phyloP scores from a whole-genome alignment of 2,797 vertebrate species.

The Schizopygopsis malacanthus region DNA sequence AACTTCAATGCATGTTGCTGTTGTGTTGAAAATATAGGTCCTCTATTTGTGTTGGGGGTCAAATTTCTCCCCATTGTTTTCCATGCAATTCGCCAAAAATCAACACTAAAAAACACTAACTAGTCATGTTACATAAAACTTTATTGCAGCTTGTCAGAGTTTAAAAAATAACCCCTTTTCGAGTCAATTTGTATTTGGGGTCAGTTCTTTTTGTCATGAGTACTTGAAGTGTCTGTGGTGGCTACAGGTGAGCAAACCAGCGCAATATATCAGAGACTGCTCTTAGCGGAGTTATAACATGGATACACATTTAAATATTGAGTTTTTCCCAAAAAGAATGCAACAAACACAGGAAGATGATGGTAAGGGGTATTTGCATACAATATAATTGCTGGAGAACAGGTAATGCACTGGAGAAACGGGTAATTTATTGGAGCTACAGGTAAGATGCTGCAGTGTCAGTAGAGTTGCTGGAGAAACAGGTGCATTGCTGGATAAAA shows the following conservation, averaged over 20 bases:
- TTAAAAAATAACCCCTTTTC: not conserved
- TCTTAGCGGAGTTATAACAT: not conserved
- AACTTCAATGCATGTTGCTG: not conserved
- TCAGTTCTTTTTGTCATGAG: not conserved
- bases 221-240: not conserved
- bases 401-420: not conserved
- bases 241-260: not conserved
- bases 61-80: not conserved
- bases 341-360: not conserved
- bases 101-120: not conserved
- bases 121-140: not conserved
- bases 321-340: not conserved
- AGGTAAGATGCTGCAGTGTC: not conserved
- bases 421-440: not conserved
- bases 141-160: not conserved
- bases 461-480: not conserved
- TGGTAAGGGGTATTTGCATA: not conserved
- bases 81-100: not conserved
- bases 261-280: not conserved
- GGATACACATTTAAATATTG: not conserved
- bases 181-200: not conserved
- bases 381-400: not conserved
- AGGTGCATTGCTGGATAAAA: not conserved
- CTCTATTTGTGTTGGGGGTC: not conserved
- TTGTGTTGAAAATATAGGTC: not conserved